Base-by-base conservation (phyloP, 1,140 invertebrate genomes). In the Saccostrea echinata region DNA sequence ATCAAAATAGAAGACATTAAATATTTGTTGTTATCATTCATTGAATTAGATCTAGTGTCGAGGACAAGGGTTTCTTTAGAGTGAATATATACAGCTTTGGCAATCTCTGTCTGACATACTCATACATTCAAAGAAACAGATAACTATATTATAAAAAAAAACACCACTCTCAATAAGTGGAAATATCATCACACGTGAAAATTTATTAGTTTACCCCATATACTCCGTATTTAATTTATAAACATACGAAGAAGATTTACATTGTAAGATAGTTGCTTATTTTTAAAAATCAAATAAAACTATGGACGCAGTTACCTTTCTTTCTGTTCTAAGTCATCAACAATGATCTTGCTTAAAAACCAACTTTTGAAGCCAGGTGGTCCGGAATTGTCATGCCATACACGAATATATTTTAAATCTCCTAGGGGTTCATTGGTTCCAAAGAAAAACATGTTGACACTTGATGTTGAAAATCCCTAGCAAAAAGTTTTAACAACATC, bases 311-410 rank as follows among this genome's bases (percentile, higher is more conserved):
- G 43, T 87, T 30, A 95, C 92, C 86, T 91, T 84, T 90, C 81
- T n/a, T 90, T 88, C 16, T 91, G 92, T 85, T 94, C 93, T 24
- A 94, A 86, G 87, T 95, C 94, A 16, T 92, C 91, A 3, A 95
- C 85, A 12, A 91, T 90, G 16, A 94, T 85, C 85, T 93, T 93
- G 55, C 93, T 91, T 0, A 94, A 89, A 85, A 92, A 94, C 94
- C 94, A 95, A 13, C 92, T 90, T 68, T 91, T 88, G 33, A 92
- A 76, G 27, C 90, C 87, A 1, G 92, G 92, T 83, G 90, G 89
- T 11, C 94, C 94, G 0, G 92, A 91, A 84, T 93, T 94, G 87
- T 95, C 94, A 87, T 95, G 94, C 94, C 94, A 95, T 21, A 94
- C 89, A 43, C 93, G 84, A 6, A 94, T 88, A 81, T 93, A 94